Percentiles rank a stretch among this genome's conserved stretches.
These are phyloP conservation scores for Hirtodrosophila histrioides DNA, from an alignment of 2,888 invertebrate genomes.

Conservation along the genomic window DNA sequence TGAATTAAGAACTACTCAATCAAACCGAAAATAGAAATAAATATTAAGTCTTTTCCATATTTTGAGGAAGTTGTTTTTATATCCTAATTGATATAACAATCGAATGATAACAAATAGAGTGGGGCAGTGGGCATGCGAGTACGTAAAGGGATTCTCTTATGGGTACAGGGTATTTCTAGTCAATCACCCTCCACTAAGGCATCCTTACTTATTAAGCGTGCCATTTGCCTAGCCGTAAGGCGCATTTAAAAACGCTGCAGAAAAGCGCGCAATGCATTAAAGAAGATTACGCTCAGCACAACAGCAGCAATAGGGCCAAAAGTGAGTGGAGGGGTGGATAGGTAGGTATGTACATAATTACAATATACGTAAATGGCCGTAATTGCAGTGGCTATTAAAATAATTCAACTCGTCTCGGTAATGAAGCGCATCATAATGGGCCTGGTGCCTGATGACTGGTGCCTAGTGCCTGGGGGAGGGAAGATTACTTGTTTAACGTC, in stretches of 20 bases:
- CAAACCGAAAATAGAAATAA: too few relatives aligned
- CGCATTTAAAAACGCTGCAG: conserved; percentile 33
- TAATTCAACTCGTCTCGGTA: conserved; percentile 48
- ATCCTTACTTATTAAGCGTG: conserved; percentile 1
- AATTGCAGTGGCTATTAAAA: conserved; percentile 70
- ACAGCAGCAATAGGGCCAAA: conserved; percentile 15
- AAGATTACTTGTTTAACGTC: conserved; percentile 30
- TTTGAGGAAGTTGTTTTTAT: too few relatives aligned
- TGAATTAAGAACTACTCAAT: too few relatives aligned
- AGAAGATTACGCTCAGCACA: conserved; percentile 16
- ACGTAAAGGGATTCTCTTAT: too few relatives aligned
- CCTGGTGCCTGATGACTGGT: conserved; percentile 7
- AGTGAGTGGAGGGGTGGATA: not conserved
- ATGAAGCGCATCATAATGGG: conserved; percentile 36
- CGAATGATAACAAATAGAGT: too few relatives aligned
- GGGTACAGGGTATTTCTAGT: too few relatives aligned
- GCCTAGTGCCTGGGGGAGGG: conserved; percentile 7
- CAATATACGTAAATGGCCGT: conserved; percentile 27
- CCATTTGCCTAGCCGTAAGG: conserved; percentile 13
- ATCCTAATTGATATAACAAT: too few relatives aligned
- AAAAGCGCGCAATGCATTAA: conserved; percentile 27
- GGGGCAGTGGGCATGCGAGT: too few relatives aligned
- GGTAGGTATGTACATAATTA: conserved; percentile 19
- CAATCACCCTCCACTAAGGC: too few relatives aligned
- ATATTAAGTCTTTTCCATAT: too few relatives aligned